Evolutionary conservation across 2,797 vertebrate species (phyloP).

Genomic region (Chelidonichthys spinosus): DNA sequence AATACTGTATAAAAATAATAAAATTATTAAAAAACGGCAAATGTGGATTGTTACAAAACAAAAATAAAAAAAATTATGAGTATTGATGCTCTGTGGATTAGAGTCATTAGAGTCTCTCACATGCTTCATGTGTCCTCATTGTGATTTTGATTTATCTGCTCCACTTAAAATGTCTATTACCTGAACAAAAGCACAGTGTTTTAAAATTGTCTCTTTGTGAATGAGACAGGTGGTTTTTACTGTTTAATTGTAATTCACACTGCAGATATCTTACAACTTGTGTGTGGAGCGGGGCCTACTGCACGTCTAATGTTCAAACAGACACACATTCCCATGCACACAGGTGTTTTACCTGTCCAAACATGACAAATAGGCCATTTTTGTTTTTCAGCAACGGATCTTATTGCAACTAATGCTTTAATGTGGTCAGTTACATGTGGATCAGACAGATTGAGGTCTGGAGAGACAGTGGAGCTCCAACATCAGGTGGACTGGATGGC

Average conservation of each 20-base stretch:
- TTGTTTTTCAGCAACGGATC: not conserved
- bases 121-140: not conserved
- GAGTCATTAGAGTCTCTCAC: slow-evolving; percentile 6
- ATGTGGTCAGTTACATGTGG: not conserved
- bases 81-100: slow-evolving; percentile 68
- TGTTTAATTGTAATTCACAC: not conserved
- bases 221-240: no score
- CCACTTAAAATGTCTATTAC: slow-evolving; percentile 5
- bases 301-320: not conserved
- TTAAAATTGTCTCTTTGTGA: not conserved
- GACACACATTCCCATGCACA: not conserved
- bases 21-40: slow-evolving; percentile 86
- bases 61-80: slow-evolving; percentile 73
- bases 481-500: slow-evolving; percentile 42
- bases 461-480: slow-evolving; percentile 3
- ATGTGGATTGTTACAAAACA: slow-evolving; percentile 87
- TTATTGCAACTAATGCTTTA: slow-evolving; percentile 1
- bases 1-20: slow-evolving; percentile 94
- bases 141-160: not conserved
- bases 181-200: not conserved
- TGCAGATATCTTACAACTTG: not conserved
- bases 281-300: not conserved
- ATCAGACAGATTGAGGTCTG: slow-evolving; percentile 47
- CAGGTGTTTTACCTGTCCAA: not conserved
- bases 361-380: not conserved